phyloP scores from a whole-genome alignment of 92 coral and sea anemone genomes.

The Epizoanthus illoricatus region DNA sequence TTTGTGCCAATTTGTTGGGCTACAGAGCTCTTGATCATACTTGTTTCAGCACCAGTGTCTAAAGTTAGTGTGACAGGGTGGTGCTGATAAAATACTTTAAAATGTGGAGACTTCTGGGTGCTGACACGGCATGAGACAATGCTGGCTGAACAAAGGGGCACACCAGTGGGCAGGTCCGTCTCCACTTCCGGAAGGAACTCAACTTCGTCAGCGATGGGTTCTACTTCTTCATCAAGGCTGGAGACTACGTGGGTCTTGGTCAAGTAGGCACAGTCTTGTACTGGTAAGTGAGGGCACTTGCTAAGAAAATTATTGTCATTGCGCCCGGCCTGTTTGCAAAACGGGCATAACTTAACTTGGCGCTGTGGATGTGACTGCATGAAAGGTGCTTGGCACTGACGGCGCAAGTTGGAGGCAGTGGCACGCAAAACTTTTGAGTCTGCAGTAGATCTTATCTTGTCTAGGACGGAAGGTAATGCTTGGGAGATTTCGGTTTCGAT shows the following conservation, averaged over 20 bases:
- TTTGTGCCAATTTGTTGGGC: not conserved
- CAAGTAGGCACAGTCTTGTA: not conserved
- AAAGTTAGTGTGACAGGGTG: not conserved
- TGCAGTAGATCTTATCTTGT: too few species aligned
- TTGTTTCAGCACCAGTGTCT: conserved; percentile 52
- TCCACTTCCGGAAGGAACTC: too few species aligned
- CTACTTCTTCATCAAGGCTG: not conserved
- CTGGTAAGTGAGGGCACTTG: conserved; percentile 11
- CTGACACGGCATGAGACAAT: not conserved
- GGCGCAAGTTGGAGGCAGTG: too few species aligned
- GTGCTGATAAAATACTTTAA: conserved; percentile 9
- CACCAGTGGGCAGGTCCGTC: too few species aligned
- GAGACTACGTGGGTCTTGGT: not conserved
- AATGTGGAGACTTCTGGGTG: not conserved
- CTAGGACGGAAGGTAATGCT: too few species aligned
- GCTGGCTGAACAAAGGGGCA: not conserved
- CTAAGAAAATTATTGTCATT: too few species aligned
- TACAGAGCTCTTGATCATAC: conserved; percentile 16
- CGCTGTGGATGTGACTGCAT: too few species aligned
- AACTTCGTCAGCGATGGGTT: not conserved
- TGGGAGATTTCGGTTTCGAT: too few species aligned
- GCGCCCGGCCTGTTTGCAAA: conserved; percentile 33
- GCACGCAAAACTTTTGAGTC: too few species aligned
- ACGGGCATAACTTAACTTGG: not conserved
- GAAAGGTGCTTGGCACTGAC: too few species aligned